phyloP scores from a whole-genome alignment of 1,140 invertebrate species.

The Colletes gigas region DNA sequence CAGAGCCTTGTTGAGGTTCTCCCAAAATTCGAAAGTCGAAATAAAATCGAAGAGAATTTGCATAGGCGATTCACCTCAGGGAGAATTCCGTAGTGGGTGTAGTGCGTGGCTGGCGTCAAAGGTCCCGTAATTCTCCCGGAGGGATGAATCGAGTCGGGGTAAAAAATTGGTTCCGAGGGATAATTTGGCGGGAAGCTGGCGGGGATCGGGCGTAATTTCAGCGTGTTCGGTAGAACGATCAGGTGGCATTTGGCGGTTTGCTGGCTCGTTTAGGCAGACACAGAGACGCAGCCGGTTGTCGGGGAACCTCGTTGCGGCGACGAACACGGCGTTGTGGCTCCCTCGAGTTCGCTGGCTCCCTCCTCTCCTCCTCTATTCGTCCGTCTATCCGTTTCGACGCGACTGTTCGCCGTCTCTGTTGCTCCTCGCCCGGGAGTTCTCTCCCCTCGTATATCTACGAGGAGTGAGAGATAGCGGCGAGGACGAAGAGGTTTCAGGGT shows the following conservation, averaged over 20 bases:
- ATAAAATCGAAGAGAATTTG: background rate
- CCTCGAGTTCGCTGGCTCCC: slow-evolving; percentile 56
- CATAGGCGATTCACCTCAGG: background rate
- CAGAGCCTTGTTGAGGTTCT: too few species aligned
- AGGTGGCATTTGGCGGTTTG: slow-evolving; percentile 68
- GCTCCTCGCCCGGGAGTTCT: slow-evolving; percentile 5
- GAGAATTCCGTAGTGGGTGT: background rate
- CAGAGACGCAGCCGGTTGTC: slow-evolving; percentile 60
- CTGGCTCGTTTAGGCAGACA: slow-evolving; percentile 60
- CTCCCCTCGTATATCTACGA: slow-evolving; percentile 36
- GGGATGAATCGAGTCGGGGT: background rate
- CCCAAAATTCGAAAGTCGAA: background rate
- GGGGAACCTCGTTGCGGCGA: slow-evolving; percentile 66
- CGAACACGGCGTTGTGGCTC: slow-evolving; percentile 70
- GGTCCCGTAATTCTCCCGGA: background rate
- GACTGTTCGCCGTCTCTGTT: slow-evolving; percentile 14
- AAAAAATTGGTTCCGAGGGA: background rate
- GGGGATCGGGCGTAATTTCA: slow-evolving; percentile 45
- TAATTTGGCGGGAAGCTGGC: background rate
- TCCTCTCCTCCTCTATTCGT: slow-evolving; percentile 39
- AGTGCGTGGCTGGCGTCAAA: background rate
- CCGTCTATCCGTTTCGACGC: slow-evolving; percentile 35
- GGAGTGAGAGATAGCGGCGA: slow-evolving; percentile 59
- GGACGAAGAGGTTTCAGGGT: slow-evolving; percentile 54
- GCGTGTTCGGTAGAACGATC: slow-evolving; percentile 57